These are phyloP conservation scores for Vireo altiloquus DNA, from an alignment of 2,113 vertebrate species.

Conservation along the genomic window DNA sequence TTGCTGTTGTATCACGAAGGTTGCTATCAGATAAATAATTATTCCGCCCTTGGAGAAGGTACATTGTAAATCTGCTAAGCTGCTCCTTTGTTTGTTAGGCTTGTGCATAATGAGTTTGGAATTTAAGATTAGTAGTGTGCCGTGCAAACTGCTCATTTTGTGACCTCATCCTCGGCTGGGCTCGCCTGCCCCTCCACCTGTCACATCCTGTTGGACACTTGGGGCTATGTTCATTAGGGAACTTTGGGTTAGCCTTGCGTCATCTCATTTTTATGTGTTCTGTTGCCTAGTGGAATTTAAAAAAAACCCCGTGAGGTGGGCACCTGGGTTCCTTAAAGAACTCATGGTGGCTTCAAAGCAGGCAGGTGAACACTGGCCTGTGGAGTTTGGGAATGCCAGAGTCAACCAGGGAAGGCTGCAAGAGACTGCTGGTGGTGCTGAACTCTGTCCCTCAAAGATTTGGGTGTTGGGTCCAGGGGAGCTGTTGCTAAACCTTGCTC, in stretches of 20 bases:
- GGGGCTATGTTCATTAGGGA: conserved; percentile 25
- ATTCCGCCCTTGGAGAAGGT: conserved; percentile 21
- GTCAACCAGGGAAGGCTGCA: background rate
- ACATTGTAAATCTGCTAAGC: conserved; percentile 10
- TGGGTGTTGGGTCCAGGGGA: background rate
- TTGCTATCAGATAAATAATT: conserved; percentile 40
- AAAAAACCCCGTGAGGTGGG: background rate
- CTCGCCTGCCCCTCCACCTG: conserved; percentile 37
- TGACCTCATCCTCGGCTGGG: conserved; percentile 26
- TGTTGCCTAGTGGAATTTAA: conserved; percentile 8
- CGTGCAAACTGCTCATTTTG: conserved; percentile 11
- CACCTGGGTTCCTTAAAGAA: background rate
- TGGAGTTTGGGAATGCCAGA: accelerated
- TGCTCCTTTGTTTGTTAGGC: conserved; percentile 44
- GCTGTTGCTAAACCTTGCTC: background rate
- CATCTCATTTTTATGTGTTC: conserved; percentile 9
- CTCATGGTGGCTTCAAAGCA: background rate
- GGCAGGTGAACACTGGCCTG: background rate
- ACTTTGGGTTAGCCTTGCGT: background rate
- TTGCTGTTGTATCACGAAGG: background rate
- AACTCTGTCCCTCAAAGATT: background rate
- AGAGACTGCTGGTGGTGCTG: background rate
- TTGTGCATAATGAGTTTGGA: conserved; percentile 51
- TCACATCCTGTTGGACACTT: conserved; percentile 51
- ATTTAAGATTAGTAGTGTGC: conserved; percentile 40